Percentiles rank a stretch among this genome's conserved stretches.
phyloP scores from a whole-genome alignment of 2,888 invertebrate genomes.

The Pocota personata region DNA sequence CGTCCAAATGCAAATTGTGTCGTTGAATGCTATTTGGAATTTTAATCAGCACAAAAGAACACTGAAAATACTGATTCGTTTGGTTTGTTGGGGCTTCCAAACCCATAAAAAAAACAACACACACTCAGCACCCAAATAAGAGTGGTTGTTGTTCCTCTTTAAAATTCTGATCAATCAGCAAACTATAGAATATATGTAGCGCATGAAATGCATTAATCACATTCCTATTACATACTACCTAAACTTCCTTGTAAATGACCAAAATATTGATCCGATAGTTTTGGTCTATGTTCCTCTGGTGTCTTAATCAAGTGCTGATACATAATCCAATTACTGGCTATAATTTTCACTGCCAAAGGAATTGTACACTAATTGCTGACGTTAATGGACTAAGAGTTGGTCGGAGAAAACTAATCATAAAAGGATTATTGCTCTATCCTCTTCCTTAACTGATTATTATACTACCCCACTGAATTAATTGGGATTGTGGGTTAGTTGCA shows the following conservation, averaged over 20 bases:
- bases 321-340: slow-evolving; percentile 29
- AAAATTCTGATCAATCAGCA: slow-evolving; percentile 19
- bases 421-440: slow-evolving; percentile 13
- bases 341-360: slow-evolving; percentile 35
- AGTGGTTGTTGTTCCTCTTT: neutral
- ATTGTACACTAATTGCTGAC: slow-evolving; percentile 36
- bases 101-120: neutral
- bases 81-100: neutral
- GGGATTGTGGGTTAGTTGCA: neutral
- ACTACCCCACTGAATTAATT: slow-evolving; percentile 24
- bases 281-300: neutral
- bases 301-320: slow-evolving; percentile 34
- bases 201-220: slow-evolving; percentile 25
- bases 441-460: neutral
- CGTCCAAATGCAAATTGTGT: slow-evolving; percentile 40
- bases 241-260: slow-evolving; percentile 1
- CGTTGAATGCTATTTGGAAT: slow-evolving; percentile 28
- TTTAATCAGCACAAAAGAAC: slow-evolving; percentile 18
- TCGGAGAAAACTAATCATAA: slow-evolving; percentile 18
- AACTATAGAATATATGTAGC: neutral
- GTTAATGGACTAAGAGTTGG: neutral
- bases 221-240: neutral
- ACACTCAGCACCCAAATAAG: neutral
- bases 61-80: slow-evolving; percentile 14
- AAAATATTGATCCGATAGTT: slow-evolving; percentile 15